Evolutionary conservation across 2,113 vertebrate species (phyloP).

Genomic region (Alligator mississippiensis): DNA sequence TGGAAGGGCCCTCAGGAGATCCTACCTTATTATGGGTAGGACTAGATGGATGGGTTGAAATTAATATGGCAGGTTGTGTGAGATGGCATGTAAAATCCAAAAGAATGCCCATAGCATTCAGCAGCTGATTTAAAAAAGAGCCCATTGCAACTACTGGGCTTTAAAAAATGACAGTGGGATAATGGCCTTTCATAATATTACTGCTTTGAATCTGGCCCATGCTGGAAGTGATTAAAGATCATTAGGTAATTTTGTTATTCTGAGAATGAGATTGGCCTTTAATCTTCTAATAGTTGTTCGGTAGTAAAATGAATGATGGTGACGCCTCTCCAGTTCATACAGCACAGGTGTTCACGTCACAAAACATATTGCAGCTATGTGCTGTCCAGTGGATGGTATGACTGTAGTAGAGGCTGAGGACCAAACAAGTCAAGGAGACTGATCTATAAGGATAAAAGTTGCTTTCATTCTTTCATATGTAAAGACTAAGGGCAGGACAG

Average conservation of each 20-base stretch:
- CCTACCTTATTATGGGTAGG: no score
- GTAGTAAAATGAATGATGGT: rapidly evolving
- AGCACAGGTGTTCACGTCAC: background rate
- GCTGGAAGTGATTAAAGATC: background rate
- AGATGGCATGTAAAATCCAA: conserved; percentile 1
- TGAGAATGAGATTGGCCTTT: background rate
- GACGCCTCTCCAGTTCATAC: rapidly evolving
- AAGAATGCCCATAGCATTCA: background rate
- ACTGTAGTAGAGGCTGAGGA: background rate
- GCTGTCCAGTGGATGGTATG: background rate
- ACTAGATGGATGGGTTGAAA: background rate
- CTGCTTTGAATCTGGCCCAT: background rate
- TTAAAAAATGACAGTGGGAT: background rate
- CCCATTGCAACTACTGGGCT: background rate
- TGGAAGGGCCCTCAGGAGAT: no score
- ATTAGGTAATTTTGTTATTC: background rate
- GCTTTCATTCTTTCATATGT: background rate
- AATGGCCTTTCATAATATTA: background rate
- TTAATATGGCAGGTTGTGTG: background rate
- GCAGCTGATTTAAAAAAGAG: conserved; percentile 2
- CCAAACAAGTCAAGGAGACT: background rate
- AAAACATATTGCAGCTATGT: background rate
- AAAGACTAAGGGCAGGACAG: background rate
- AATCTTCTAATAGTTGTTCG: background rate
- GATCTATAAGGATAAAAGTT: background rate